These are phyloP conservation scores for Disparrhopalites patrizii DNA, from an alignment of 2,888 invertebrate genomes.

Conservation along the genomic window DNA sequence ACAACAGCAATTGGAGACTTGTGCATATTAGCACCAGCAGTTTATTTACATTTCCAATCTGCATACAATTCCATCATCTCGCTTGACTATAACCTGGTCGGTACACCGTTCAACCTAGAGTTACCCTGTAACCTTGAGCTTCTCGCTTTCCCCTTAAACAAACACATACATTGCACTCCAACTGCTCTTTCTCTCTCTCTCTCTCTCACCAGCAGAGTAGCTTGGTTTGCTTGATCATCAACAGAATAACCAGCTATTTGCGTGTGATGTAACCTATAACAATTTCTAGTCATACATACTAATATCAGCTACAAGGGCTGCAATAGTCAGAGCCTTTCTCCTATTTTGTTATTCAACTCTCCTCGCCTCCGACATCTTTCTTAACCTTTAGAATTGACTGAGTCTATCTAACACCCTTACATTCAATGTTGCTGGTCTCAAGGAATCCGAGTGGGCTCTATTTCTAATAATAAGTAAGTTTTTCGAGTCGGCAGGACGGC, in stretches of 20 bases:
- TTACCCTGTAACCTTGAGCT: slow-evolving; percentile 13
- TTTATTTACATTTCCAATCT: slow-evolving; percentile 15
- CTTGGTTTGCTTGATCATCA: background rate
- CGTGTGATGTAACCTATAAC: slow-evolving; percentile 13
- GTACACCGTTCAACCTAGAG: slow-evolving; percentile 5
- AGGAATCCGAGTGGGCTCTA: no score
- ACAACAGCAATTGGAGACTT: background rate
- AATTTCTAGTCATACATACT: no score
- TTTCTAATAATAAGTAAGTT: no score
- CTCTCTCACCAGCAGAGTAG: background rate
- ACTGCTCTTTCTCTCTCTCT: background rate
- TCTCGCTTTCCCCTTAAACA: background rate
- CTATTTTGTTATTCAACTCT: no score
- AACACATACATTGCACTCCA: background rate
- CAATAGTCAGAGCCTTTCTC: no score
- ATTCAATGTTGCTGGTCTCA: no score
- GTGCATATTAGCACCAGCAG: background rate
- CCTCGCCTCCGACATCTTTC: no score
- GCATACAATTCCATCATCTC: slow-evolving; percentile 6
- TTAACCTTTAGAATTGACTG: no score
- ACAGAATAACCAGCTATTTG: background rate
- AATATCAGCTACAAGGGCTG: no score
- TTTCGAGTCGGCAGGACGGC: no score
- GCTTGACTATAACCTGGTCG: background rate
- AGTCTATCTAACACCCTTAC: no score